Evolutionary conservation across 2,113 vertebrate genomes (phyloP), one percentile per base, ranked within the genome.

Genomic region (Ailuropoda melanoleuca): DNA sequence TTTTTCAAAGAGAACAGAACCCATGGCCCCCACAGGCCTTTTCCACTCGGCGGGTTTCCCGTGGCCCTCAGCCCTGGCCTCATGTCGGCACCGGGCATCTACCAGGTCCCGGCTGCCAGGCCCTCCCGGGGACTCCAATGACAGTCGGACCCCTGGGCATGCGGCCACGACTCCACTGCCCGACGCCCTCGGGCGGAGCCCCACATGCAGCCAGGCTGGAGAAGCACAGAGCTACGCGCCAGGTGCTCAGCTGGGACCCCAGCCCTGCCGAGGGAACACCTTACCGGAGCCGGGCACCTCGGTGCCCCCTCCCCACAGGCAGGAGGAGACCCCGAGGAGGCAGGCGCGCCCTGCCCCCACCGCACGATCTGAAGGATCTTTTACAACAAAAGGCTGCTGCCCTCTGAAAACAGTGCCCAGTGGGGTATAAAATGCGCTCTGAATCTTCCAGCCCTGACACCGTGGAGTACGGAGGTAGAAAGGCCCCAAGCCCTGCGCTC

Each of bases 11-110:
- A 92, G 60, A n/a, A 26, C 15, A 26, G 29, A 80, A 48, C n/a
- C 17, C 0, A 0, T 0, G 77, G 53, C 23, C 24, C 11, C 11
- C 0, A 0, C 48, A 11, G 1, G 46, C 66, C 92, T 31, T n/a
- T 2, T 1, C 19, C 13, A 1, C 50, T 13, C 37, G 9, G 3
- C 29, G 46, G 90, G 34, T 19, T 19, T 43, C 75, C 15, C 0
- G 31, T 15, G 56, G 37, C 9, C n/a, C 62, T 12, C 12, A 0
- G 3, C 1, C 8, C 9, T 0, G 39, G 84, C 92, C 46, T 11
- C 14, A 8, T 0, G 34, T 48, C 55, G 23, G 58, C 9, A 29
- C 7, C 37, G 0, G 43, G 17, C 3, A 10, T 50, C 8, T 39
- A 1, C 21, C 18, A 5, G 64, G n/a, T 3, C 4, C 18, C 10